Evolutionary conservation across 2,888 invertebrate genomes (phyloP).

Genomic region (Coleophora flavipennella): DNA sequence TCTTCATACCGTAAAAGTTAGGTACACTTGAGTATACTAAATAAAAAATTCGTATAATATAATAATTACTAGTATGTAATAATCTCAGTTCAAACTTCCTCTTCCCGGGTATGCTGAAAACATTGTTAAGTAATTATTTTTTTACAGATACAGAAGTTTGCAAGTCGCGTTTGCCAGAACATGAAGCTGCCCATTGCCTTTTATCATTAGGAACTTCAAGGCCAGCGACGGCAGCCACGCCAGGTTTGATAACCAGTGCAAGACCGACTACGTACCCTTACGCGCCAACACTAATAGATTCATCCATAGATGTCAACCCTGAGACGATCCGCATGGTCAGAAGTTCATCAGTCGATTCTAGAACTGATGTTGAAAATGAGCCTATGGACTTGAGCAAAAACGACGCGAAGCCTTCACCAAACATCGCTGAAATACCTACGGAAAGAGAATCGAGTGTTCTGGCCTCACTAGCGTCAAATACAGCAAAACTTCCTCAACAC

Average conservation of each 20-base stretch:
- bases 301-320: slow-evolving; percentile 32
- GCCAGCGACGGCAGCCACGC: slow-evolving; percentile 61
- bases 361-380: slow-evolving; percentile 62
- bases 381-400: slow-evolving; percentile 66
- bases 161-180: slow-evolving; percentile 82
- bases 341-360: slow-evolving; percentile 37
- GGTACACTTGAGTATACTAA: too few relatives aligned
- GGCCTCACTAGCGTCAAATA: slow-evolving; percentile 75
- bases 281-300: slow-evolving; percentile 47
- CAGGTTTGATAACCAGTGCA: slow-evolving; percentile 72
- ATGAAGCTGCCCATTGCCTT: slow-evolving; percentile 88
- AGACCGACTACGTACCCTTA: slow-evolving; percentile 81
- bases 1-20: too few relatives aligned
- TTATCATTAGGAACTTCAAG: slow-evolving; percentile 79
- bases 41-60: too few relatives aligned
- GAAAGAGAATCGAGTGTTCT: slow-evolving; percentile 75
- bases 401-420: slow-evolving; percentile 42
- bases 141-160: slow-evolving; percentile 76
- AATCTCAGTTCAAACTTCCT: too few relatives aligned
- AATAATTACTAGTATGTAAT: too few relatives aligned
- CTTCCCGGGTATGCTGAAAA: too few relatives aligned
- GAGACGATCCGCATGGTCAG: slow-evolving; percentile 36
- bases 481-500: slow-evolving; percentile 73
- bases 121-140: too few relatives aligned
- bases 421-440: slow-evolving; percentile 70